phyloP scores from a whole-genome alignment of 92 coral and sea anemone species.

The Desmophyllum pertusum region DNA sequence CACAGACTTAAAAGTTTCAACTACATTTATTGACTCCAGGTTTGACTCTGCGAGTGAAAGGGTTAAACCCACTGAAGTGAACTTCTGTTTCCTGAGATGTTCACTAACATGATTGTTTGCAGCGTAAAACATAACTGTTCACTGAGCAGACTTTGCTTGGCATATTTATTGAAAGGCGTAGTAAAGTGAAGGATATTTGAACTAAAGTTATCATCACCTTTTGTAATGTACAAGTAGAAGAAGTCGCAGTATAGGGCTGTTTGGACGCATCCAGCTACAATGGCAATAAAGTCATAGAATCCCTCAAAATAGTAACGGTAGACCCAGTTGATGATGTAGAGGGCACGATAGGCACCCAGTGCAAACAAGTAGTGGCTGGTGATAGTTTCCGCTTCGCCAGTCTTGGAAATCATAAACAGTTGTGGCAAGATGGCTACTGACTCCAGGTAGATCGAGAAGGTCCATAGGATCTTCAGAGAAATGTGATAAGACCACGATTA shows the following conservation, averaged over 20 bases:
- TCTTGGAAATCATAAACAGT: slow-evolving; percentile 99
- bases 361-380: slow-evolving; percentile 99
- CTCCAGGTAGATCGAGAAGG: slow-evolving; percentile 99
- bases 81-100: no score
- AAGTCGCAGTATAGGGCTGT: slow-evolving; percentile 99
- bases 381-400: slow-evolving; percentile 98
- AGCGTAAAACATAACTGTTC: no score
- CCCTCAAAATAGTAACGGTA: slow-evolving; percentile 97
- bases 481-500: not conserved
- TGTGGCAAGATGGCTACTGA: slow-evolving; percentile 99
- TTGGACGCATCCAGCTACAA: slow-evolving; percentile 99
- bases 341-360: slow-evolving; percentile 96
- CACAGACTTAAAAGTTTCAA: no score
- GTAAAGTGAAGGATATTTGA: no score
- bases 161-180: slow-evolving; percentile 3
- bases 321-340: slow-evolving; percentile 98
- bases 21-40: no score
- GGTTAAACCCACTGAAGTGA: no score
- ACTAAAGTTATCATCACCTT: slow-evolving; percentile 71
- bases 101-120: no score
- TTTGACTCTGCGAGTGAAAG: no score
- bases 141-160: no score
- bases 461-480: slow-evolving; percentile 90
- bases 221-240: slow-evolving; percentile 97
- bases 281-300: slow-evolving; percentile 99